Base-by-base conservation (phyloP, 2,797 vertebrate genomes). In the Alectoris magna region DNA sequence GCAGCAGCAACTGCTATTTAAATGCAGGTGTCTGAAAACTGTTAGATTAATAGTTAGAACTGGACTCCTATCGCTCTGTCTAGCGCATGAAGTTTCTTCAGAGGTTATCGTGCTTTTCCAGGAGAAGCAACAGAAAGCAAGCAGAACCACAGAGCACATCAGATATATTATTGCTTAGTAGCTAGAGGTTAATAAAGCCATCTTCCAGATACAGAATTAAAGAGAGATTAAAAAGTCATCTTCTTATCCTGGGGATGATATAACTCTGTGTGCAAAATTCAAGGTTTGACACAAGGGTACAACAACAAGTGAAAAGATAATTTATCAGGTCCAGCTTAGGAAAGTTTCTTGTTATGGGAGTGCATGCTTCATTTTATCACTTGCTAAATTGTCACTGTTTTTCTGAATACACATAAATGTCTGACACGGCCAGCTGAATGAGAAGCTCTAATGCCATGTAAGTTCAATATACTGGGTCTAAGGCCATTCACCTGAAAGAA, bases 171-270 rank as follows among this genome's bases (percentile, higher is more conserved):
- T 70, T 93, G 49, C 68, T 83, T 89, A 88, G 46, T 92, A 91
- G 88, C 27, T 41, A 78, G 69, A 80, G 46, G 84, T 93, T 80
- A 93, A 91, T 75, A 95, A 90, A 94, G 60, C 5, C 39, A 76
- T 84, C 87, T 96, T 85, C 76, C 36, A 81, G 92, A n/a, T 77
- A 81, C 21, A 73, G 46, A 89, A 91, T 92, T 85, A 58, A 84
- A 71, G 85, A 75, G 43, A 95, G 21, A 87, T 80, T 91, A 31
- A 83, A 87, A 93, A 91, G 59, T 34, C 39, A 70, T 48, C 63
- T 34, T 82, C 60, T 87, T 89, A 72, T 41, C 51, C 63, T 78
- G 67, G 72, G 89, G 91, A 91, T 31, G 27, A 72, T 87, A 43
- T 44, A 77, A 77, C 12, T n/a, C 16, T 17, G 4, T 14, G 27